Evolutionary conservation across 2,797 vertebrate genomes (phyloP), one percentile per base, ranked within the genome.

Genomic region (Silurus aristotelis): DNA sequence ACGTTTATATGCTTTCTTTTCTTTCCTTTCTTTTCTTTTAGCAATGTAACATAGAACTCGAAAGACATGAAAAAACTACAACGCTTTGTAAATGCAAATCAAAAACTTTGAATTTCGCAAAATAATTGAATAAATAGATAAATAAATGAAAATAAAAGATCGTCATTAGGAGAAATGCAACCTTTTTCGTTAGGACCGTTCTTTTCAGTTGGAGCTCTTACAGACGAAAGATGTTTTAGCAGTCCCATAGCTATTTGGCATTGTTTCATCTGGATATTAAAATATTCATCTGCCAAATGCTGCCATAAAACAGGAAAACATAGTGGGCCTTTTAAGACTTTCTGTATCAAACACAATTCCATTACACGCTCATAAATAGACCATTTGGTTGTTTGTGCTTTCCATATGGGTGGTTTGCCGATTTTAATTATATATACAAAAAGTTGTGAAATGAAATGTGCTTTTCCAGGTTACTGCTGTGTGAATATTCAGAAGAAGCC

Each of bases 241-340:
- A 66, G 27, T 64, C 61, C 15, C 55, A 72, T 13, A 75, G 82
- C n/a, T 64, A 63, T 46, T 63, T 73, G 58, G 56, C 22, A 61
- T 71, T 3, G 20, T 13, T 22, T 75, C 70, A 75, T 72, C 22
- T 61, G 20, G 58, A 82, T 82, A 82, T 68, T 67, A 68, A 68
- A 68, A 58, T 55, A 81, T 81, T 68, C 46, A 68, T 63, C 38
- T 25, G 38, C 31, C 9, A 83, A 83, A 83, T 2, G 12, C 38
- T 48, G 31, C 14, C 55, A 61, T 56, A 71, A 83, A 10, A 63
- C 81, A 61, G 52, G 82, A 73, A 46, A 48, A 17, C 55, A 73
- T 55, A 19, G 9, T 61, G 20, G 6, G 56, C 20, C 58, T 46
- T 63, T 38, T 13, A 38, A 60, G 75, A 60, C 9, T 58, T 63